Evolutionary conservation across 2,888 invertebrate species (phyloP).

Genomic region (Acronicta leporina): DNA sequence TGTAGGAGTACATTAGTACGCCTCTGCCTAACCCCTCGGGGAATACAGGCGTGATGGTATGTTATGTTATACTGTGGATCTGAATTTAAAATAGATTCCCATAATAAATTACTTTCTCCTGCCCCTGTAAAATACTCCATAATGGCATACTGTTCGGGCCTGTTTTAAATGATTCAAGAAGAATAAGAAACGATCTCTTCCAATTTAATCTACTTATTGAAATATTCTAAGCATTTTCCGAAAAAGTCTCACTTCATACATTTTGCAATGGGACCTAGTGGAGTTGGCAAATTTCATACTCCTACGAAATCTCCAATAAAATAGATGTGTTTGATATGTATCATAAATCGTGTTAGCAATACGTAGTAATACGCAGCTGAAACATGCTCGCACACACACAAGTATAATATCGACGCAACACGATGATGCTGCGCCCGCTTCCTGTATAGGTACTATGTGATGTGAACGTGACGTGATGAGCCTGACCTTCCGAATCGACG

Average conservation of each 20-base stretch:
- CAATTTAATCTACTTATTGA: too few relatives aligned
- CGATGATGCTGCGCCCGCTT: slow-evolving; percentile 41
- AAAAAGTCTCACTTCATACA: background rate
- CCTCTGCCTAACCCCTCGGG: too few relatives aligned
- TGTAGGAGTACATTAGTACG: too few relatives aligned
- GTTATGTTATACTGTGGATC: too few relatives aligned
- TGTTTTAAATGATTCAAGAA: too few relatives aligned
- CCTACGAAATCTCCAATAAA: slow-evolving; percentile 2
- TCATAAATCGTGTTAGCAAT: slow-evolving; percentile 21
- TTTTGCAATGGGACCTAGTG: background rate
- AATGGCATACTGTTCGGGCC: too few relatives aligned
- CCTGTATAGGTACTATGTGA: slow-evolving; percentile 25
- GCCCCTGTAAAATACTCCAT: too few relatives aligned
- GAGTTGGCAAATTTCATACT: background rate
- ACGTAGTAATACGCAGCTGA: slow-evolving; percentile 18
- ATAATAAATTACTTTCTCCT: too few relatives aligned
- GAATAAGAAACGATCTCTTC: too few relatives aligned
- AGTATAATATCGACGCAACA: slow-evolving; percentile 12
- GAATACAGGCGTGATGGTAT: too few relatives aligned
- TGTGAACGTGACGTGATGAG: slow-evolving; percentile 30
- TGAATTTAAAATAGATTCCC: too few relatives aligned
- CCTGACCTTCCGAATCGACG: slow-evolving; percentile 48
- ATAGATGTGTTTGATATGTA: slow-evolving; percentile 14
- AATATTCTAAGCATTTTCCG: too few relatives aligned
- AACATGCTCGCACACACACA: slow-evolving; percentile 26